A percentile compares a stretch with the other conserved stretches of the same genome.
Conservation (phyloP, 2,113 vertebrate species). For the Calidris pugnax region DNA sequence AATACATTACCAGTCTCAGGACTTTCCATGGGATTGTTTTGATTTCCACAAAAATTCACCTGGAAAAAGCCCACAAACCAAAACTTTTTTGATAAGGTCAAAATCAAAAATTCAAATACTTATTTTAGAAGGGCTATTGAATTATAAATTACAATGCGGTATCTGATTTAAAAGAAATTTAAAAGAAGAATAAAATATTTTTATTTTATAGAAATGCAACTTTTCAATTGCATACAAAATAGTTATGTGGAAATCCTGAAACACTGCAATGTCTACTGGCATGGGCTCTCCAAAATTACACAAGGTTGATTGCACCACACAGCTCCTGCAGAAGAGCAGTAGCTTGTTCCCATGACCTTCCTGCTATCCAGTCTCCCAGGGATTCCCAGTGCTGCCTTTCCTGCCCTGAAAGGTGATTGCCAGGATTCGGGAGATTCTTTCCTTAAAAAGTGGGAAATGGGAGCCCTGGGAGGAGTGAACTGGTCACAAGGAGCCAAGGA, state of each 20-base stretch:
- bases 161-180: background rate
- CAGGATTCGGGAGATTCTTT: background rate
- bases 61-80: background rate
- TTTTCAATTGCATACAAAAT: background rate
- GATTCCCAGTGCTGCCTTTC: background rate
- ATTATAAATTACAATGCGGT: background rate
- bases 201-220: background rate
- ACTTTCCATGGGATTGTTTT: background rate
- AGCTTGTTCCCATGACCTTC: background rate
- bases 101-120: background rate
- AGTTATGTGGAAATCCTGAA: background rate
- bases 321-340: background rate
- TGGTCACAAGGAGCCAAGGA: background rate
- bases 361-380: background rate
- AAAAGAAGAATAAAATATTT: background rate
- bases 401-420: background rate
- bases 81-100: background rate
- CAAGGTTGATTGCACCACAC: background rate
- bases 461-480: rapidly evolving
- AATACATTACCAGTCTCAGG: background rate
- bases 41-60: background rate
- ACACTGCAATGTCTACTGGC: background rate
- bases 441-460: background rate
- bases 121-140: background rate
- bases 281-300: background rate